A percentile compares a stretch with the other conserved stretches of the same genome.
Conservation (phyloP, 2,113 vertebrate genomes). For the Cynopterus brachyotis region DNA sequence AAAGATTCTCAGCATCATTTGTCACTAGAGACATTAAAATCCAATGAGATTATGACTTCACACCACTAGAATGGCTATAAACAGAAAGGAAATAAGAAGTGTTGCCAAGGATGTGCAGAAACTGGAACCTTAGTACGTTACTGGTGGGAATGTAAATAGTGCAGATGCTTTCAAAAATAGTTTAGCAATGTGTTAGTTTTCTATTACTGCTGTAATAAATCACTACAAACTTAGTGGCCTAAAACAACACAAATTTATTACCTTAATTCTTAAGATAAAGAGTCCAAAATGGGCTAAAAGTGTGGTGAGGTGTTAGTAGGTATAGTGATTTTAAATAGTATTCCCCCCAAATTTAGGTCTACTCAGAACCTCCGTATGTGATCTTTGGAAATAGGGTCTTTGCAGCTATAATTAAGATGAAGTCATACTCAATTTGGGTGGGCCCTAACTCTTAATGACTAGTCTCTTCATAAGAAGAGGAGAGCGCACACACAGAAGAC, state of each 20-base stretch:
- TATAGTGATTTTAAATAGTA: not conserved
- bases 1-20: not conserved
- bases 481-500: not conserved
- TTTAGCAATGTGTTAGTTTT: not conserved
- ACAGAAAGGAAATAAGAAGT: not conserved
- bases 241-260: not conserved
- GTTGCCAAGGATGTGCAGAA: not conserved
- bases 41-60: not conserved
- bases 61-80: not conserved
- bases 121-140: not conserved
- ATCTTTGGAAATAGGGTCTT: conserved; percentile 14
- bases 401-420: not conserved
- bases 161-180: not conserved
- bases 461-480: not conserved
- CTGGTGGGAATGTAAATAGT: not conserved
- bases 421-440: not conserved
- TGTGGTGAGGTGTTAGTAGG: not conserved
- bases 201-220: not conserved
- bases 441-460: not conserved
- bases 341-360: not conserved
- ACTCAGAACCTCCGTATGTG: not conserved
- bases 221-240: not conserved
- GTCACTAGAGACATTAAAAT: not conserved
- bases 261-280: not conserved
- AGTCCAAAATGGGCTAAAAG: not conserved